A percentile compares a stretch with the other conserved stretches of the same genome.
Conservation (phyloP, 1,140 invertebrate species). For the Cyclargus thomasi region DNA sequence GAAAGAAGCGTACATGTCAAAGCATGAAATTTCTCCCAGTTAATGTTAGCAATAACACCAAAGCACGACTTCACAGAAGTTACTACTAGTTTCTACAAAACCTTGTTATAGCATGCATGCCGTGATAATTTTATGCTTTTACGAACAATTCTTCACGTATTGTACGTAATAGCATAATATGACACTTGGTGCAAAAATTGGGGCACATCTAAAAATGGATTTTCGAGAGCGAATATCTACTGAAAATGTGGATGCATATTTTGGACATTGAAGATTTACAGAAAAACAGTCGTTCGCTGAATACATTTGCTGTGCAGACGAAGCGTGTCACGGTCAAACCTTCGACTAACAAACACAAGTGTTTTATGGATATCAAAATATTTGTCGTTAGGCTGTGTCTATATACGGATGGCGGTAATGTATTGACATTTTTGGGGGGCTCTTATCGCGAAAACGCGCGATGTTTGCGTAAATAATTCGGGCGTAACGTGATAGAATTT, state of each 20-base stretch:
- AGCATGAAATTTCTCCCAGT: no score
- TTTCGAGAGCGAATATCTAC: no score
- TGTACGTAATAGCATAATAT: no score
- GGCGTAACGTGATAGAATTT: background rate
- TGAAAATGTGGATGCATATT: background rate
- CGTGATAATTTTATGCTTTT: background rate
- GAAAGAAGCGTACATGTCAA: no score
- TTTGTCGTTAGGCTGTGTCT: background rate
- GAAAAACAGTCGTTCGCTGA: background rate
- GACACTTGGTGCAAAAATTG: no score
- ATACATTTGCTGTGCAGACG: background rate
- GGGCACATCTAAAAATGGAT: no score
- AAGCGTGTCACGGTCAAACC: conserved; percentile 8
- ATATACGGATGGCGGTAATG: conserved; percentile 9
- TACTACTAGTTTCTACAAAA: no score
- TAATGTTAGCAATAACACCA: no score
- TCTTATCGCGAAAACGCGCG: background rate
- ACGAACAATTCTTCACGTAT: no score
- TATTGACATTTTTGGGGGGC: background rate
- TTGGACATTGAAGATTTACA: background rate
- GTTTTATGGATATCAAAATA: conserved; percentile 12
- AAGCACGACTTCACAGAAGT: no score
- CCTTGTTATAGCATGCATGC: background rate
- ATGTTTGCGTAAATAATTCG: background rate
- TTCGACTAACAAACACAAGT: background rate